phyloP scores from a whole-genome alignment of 2,797 vertebrate genomes.

The Notoglanidium macrostoma region DNA sequence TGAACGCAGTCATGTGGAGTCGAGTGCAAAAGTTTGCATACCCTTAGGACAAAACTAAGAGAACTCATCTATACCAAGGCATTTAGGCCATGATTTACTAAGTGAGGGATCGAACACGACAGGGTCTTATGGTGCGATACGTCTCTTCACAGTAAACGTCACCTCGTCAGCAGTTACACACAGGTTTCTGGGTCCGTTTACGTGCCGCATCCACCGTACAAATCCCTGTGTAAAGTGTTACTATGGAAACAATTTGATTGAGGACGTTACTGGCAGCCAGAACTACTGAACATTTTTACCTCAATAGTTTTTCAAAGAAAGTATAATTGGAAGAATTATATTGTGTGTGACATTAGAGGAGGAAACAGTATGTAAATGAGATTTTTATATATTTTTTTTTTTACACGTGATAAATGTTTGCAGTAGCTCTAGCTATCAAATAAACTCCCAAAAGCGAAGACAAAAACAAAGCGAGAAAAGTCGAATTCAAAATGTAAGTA shows the following conservation, averaged over 20 bases:
- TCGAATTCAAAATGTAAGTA: neutral
- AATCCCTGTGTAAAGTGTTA: neutral
- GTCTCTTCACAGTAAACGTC: neutral
- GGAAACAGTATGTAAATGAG: neutral
- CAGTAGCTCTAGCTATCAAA: neutral
- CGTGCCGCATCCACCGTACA: too few species aligned
- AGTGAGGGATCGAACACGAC: neutral
- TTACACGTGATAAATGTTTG: neutral
- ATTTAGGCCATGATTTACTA: neutral
- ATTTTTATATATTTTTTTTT: neutral
- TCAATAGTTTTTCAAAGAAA: neutral
- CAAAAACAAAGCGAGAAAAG: neutral
- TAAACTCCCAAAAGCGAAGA: neutral
- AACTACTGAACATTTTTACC: neutral
- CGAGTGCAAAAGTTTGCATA: conserved; percentile 7
- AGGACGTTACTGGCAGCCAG: neutral
- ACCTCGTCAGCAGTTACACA: neutral
- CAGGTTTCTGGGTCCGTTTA: neutral
- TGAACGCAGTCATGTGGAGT: conserved; percentile 25
- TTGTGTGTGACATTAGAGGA: neutral
- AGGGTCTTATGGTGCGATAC: neutral
- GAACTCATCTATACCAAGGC: neutral
- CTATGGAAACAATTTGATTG: neutral
- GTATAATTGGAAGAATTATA: neutral
- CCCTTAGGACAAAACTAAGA: neutral